Evolutionary conservation across 2,797 vertebrate genomes (phyloP), one percentile per base, ranked within the genome.

Genomic region (Gymnodraco acuticeps): DNA sequence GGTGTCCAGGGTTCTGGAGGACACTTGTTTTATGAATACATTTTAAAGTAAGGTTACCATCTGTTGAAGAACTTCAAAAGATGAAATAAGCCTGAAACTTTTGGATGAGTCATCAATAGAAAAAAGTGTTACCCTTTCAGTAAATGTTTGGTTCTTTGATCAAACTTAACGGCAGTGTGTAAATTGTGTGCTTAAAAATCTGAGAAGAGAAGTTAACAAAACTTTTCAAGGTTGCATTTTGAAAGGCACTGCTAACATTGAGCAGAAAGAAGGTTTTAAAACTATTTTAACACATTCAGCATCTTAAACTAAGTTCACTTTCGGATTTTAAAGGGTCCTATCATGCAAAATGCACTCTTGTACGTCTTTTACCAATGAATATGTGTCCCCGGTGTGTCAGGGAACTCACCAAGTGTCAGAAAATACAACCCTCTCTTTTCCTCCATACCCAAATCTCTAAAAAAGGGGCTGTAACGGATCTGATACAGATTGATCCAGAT

Each of bases 11-110:
- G 20, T 41, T 63, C 45, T 70, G 43, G 27, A 66, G 38, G 17
- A 42, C 64, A 14, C 51, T 31, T 5, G 43, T 47, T 68, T 53
- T 10, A 16, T 38, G 53, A 16, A 47, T 45, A 43, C 1, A 31
- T 54, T 60, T 60, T 42, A 9, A 61, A 38, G 19, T 41, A 16
- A 48, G n/a, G 51, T 41, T 55, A 48, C 19, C 43, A 64, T 7
- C 42, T 51, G 23, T 51, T n/a, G 9, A 27, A 66, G 54, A 54
- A 64, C 68, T 68, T 68, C 65, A 53, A 71, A 71, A 41, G 27
- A 17, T n/a, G 2, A 31, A 45, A 64, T 73, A 53, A 62, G 63
- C 38, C 61, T 54, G 54, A 70, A 70, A 52, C 31, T 33, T 41
- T 59, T 14, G 60, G 47, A 42, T 64, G 54, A 64, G 27, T 65